These are phyloP conservation scores for Eublepharis macularius DNA, from an alignment of 2,113 vertebrate species.

Conservation along the genomic window DNA sequence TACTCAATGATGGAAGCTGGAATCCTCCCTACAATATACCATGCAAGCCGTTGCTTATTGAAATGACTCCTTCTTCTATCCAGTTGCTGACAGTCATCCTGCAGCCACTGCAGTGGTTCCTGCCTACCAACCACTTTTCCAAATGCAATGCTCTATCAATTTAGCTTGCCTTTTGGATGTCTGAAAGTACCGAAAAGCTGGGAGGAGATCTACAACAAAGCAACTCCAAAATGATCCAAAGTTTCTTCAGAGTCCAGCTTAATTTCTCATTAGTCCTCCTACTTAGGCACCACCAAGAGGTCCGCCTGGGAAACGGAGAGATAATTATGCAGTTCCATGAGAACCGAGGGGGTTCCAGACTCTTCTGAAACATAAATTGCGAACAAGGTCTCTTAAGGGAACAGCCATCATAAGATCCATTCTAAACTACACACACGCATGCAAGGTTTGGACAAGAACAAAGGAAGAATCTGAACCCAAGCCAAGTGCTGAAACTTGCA, in stretches of 20 bases:
- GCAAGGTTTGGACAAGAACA: not conserved
- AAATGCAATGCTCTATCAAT: no score
- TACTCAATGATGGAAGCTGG: no score
- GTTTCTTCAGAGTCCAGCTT: constrained; percentile 3
- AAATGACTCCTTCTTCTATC: no score
- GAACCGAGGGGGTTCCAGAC: constrained; percentile 16
- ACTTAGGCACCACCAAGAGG: constrained; percentile 4
- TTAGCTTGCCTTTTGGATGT: not conserved
- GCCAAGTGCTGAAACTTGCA: not conserved
- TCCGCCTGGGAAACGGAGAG: constrained; percentile 24
- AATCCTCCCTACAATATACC: no score
- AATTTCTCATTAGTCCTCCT: not conserved
- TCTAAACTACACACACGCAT: not conserved
- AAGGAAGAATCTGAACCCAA: constrained; percentile 22
- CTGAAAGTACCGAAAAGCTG: not conserved
- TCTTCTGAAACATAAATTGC: not conserved
- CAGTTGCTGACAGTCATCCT: no score
- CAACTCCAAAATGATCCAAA: not conserved
- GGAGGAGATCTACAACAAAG: not conserved
- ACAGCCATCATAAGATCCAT: not conserved
- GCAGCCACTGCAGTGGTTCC: no score
- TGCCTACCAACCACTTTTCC: no score
- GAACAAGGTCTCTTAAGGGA: not conserved
- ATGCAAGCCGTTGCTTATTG: no score
- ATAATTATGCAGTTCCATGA: not conserved